Evolutionary conservation across 2,888 invertebrate species (phyloP).

Genomic region (Nemoura dubitans): DNA sequence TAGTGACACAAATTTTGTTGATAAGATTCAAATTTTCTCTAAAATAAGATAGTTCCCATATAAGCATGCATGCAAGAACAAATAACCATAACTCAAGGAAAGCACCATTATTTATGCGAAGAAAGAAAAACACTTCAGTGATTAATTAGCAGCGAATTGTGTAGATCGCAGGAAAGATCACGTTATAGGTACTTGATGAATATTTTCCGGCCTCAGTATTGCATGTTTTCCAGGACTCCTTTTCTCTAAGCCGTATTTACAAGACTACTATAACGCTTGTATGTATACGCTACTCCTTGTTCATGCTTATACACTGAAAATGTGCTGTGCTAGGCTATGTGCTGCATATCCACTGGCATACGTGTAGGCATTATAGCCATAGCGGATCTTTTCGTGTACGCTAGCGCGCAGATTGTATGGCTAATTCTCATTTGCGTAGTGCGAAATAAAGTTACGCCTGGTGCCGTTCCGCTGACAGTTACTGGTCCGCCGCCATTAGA

Average conservation of each 20-base stretch:
- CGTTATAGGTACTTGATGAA: background rate
- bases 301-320: background rate
- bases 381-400: background rate
- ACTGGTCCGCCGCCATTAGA: background rate
- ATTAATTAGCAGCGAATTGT: background rate
- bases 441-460: background rate
- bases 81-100: background rate
- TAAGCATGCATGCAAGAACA: background rate
- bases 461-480: background rate
- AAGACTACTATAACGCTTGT: too few relatives aligned
- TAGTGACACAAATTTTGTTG: too few relatives aligned
- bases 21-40: too few relatives aligned
- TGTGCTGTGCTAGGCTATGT: too few relatives aligned
- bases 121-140: background rate
- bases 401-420: background rate
- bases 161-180: background rate
- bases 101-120: background rate
- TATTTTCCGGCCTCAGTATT: background rate
- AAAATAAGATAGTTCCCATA: too few relatives aligned
- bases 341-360: too few relatives aligned
- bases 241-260: background rate
- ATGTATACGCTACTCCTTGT: too few relatives aligned
- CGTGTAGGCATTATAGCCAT: too few relatives aligned
- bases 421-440: background rate
- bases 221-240: background rate